A percentile compares a stretch with the other conserved stretches of the same genome.
These are phyloP conservation scores for Poecilia velifera DNA, from an alignment of 2,797 vertebrate genomes.

Conservation along the genomic window DNA sequence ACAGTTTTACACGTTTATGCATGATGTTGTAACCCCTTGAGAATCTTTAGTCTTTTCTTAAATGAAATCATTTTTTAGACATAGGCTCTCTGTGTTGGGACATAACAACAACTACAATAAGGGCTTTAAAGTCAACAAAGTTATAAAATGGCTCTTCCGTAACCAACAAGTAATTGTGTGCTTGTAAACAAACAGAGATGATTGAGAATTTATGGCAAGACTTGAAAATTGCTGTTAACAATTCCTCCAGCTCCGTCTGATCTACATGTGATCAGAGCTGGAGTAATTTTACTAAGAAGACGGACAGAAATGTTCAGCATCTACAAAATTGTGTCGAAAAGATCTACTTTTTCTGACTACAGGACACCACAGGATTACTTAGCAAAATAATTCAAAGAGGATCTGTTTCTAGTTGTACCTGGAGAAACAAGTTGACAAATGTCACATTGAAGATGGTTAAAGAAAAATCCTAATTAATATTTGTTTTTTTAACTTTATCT, in stretches of 20 bases:
- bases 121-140: background rate
- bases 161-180: constrained; percentile 1
- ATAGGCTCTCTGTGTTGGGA: background rate
- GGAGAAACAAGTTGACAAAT: no score
- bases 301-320: no score
- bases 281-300: no score
- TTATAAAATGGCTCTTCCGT: background rate
- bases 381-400: background rate
- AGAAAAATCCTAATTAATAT: background rate
- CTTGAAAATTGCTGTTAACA: background rate
- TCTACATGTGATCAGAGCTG: no score
- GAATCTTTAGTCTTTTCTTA: background rate
- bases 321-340: background rate
- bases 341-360: background rate
- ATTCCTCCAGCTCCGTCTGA: background rate
- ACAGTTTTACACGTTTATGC: background rate
- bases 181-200: background rate
- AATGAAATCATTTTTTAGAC: constrained; percentile 9
- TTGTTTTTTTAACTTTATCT: background rate
- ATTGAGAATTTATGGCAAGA: no score
- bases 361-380: background rate
- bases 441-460: no score
- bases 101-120: background rate
- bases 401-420: no score
- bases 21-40: background rate